These are phyloP conservation scores for Coronaproctus castanopsis DNA, from an alignment of 2,888 invertebrate species.

Conservation along the genomic window DNA sequence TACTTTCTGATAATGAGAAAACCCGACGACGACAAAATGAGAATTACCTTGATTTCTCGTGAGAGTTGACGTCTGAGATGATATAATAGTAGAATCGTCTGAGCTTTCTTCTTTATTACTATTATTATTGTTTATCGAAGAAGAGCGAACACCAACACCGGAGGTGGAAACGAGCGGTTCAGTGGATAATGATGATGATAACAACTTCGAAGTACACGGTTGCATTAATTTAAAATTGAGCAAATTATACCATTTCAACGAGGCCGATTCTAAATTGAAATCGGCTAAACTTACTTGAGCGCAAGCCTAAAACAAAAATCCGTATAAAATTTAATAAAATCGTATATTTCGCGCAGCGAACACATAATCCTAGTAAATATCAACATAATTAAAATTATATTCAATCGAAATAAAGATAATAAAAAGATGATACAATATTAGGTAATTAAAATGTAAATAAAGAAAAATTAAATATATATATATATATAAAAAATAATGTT, in stretches of 20 bases:
- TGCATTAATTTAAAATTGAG: slow-evolving; percentile 62
- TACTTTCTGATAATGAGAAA: too few relatives aligned
- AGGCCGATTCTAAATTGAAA: slow-evolving; percentile 62
- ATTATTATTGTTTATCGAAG: too few relatives aligned
- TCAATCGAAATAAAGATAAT: background rate
- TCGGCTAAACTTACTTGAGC: slow-evolving; percentile 90
- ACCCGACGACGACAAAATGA: too few relatives aligned
- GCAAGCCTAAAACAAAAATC: slow-evolving; percentile 65
- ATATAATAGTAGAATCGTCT: slow-evolving; percentile 89
- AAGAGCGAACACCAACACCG: background rate
- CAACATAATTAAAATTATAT: slow-evolving; percentile 1
- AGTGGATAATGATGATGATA: background rate
- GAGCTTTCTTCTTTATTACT: slow-evolving; percentile 62
- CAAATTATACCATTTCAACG: slow-evolving; percentile 87
- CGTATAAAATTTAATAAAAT: too few relatives aligned
- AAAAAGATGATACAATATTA: background rate
- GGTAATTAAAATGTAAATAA: too few relatives aligned
- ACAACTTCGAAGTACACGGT: slow-evolving; percentile 3
- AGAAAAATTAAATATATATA: too few relatives aligned
- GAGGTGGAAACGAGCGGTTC: background rate
- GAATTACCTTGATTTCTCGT: slow-evolving; percentile 58
- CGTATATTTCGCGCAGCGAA: too few relatives aligned
- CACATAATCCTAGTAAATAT: slow-evolving; percentile 8
- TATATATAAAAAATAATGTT: too few relatives aligned
- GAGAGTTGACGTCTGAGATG: slow-evolving; percentile 86